Conservation (phyloP, 23 tunicate genomes). For the Corella eumyota region DNA sequence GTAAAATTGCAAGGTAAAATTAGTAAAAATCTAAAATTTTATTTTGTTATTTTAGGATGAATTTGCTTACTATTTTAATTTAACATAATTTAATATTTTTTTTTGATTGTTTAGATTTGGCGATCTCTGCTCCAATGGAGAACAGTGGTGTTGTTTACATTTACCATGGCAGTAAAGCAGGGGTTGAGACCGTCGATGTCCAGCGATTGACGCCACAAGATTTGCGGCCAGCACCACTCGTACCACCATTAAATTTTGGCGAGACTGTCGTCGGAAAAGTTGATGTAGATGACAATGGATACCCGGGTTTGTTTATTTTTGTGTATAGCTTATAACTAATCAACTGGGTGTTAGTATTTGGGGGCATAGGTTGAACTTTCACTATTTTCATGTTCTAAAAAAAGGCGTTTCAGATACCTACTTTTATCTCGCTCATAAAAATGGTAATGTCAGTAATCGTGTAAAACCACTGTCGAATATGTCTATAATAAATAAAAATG, state of each 20-base stretch:
- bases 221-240: conserved; percentile 2
- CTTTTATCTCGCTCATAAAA: too few species aligned
- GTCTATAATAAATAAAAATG: too few species aligned
- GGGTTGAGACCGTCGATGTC: conserved; percentile 2
- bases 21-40: not conserved
- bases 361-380: too few species aligned
- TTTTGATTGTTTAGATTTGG: conserved; percentile 28
- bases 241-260: conserved; percentile 24
- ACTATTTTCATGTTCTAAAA: too few species aligned
- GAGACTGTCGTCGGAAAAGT: conserved; percentile 37
- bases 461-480: too few species aligned
- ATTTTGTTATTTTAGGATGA: not conserved
- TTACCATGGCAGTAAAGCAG: conserved; percentile 33
- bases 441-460: too few species aligned
- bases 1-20: not conserved
- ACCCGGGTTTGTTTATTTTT: conserved; percentile 30
- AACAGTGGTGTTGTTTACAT: conserved; percentile 38
- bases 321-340: too few species aligned
- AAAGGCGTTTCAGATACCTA: too few species aligned
- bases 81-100: not conserved
- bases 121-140: conserved; percentile 47
- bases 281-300: conserved; percentile 45
- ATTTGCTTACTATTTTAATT: not conserved
- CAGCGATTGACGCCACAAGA: conserved; percentile 23
- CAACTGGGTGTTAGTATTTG: too few species aligned